phyloP scores from a whole-genome alignment of 2,888 invertebrate species.

The Standfussiana lucernea region DNA sequence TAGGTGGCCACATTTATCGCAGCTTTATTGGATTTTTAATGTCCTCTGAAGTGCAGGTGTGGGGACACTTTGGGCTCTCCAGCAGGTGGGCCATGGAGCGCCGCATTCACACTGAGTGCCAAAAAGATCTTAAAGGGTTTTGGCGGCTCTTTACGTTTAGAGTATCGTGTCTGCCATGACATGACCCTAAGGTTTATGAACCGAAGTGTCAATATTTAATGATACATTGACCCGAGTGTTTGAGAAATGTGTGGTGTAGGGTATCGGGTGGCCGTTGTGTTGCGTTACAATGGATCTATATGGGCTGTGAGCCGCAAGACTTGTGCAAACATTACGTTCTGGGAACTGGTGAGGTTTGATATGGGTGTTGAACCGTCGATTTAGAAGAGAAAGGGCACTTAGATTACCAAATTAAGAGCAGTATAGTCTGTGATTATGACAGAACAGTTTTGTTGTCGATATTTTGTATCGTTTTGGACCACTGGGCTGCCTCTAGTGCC shows the following conservation, averaged over 20 bases:
- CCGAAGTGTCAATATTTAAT: conserved; percentile 76
- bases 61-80: not conserved
- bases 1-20: not conserved
- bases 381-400: not conserved
- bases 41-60: not conserved
- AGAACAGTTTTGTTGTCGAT: not conserved
- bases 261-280: conserved; percentile 33
- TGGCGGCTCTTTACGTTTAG: not conserved
- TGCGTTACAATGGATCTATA: conserved; percentile 31
- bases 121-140: not conserved
- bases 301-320: conserved; percentile 4
- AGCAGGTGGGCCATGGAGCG: not conserved
- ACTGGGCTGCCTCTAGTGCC: too few species aligned
- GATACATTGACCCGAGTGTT: conserved; percentile 74
- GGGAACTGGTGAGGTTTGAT: conserved; percentile 19
- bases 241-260: conserved; percentile 44
- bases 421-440: not conserved
- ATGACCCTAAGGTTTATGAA: conserved; percentile 13
- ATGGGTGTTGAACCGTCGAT: not conserved
- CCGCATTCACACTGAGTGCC: not conserved
- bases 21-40: not conserved
- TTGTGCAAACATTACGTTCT: conserved; percentile 31
- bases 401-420: not conserved
- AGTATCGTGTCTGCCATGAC: conserved; percentile 4
- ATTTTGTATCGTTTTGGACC: too few species aligned